Base-by-base conservation (phyloP, 2,113 vertebrate genomes). In the Lagenorhynchus albirostris region DNA sequence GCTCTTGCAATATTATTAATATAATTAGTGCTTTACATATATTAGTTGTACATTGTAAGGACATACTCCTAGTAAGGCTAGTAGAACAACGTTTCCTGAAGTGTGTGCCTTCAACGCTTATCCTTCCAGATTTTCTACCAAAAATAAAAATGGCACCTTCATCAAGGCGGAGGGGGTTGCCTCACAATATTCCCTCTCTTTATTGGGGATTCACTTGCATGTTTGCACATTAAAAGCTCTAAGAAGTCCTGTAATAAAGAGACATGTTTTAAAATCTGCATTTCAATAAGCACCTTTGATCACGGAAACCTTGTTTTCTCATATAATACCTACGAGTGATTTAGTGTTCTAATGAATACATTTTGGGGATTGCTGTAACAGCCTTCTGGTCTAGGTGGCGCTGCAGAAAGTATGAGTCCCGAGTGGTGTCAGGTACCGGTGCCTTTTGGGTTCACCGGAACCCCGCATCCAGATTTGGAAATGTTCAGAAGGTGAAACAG, bases 241-340 rank as follows among this genome's bases (percentile, higher is more conserved):
- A 62, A 55, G 44, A 92, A 63, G 17, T 84, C 25, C 44, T 91
- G 25, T 89, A 36, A 62, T 81, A 44, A 83, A 91, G 71, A 96
- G 60, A 65, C 76, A 50, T 77, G n/a, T 73, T 95, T 93, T 94
- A 23, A 96, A 84, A 33, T n/a, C 36, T 89, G 23, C 79, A 55
- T 83, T 68, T 92, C 67, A 95, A 67, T 95, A 93, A 97, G 86
- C 12, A 65, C 21, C 33, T 93, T 84, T 95, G 73, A 74, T 83
- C 67, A 29, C 18, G 41, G 31, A 89, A 50, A 20, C 25, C 55
- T 96, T 18, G 29, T 60, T 89, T 91, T 87, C 38, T 93, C 47
- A 65, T 38, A 4, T 58, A 84, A 68, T 70, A 8, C 23, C 41
- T 62, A 9, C 1, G 3, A 77, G 10, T 36, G 36, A 50, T 58